Evolutionary conservation across 2,888 invertebrate genomes (phyloP), one percentile per base, ranked within the genome.

Genomic region (Pemphredon lugubris): DNA sequence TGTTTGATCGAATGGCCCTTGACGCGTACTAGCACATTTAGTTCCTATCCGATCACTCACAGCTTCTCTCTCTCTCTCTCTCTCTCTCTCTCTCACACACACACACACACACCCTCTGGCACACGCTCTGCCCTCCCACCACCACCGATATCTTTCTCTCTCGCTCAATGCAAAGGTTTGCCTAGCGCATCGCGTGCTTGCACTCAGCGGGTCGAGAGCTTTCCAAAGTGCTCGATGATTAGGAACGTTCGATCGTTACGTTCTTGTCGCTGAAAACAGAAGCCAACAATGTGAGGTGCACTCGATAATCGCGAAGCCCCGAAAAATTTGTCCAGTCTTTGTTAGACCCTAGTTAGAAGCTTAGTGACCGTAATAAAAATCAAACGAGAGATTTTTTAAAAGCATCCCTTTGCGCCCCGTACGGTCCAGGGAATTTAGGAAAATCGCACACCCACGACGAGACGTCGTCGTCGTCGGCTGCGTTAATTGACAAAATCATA

Each of bases 191-290:
- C 63, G 65, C 67, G 68, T 58, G 57, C 71, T 71, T 58, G 71
- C 72, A 60, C 72, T 66, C 73, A 13, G 6, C 66, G 26, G 16
- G 26, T 66, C 66, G 67, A 73, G 73, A 53, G 73, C 59, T 64
- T 68, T 67, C 68, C 58, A 63, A 73, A 73, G 73, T 57, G 59
- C 73, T 63, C 68, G 73, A 74, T 67, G 68, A 74, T 74, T 65
- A 63, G 73, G 58, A 72, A 73, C 63, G 68, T 51, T 63, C 68
- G 73, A 73, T 73, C 73, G 67, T 74, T 74, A 67, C 58, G 58
- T 55, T 47, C 55, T 14, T 45, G 51, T 60, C 72, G 72, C 34
- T 59, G 63, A 47, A 71, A 71, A 53, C 55, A 37, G 60, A 65
- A 72, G 73, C 73, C 72, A 72, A 73, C 72, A 55, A 73, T 72